Evolutionary conservation across 2,113 vertebrate genomes (phyloP).

Genomic region (Marmota monax): DNA sequence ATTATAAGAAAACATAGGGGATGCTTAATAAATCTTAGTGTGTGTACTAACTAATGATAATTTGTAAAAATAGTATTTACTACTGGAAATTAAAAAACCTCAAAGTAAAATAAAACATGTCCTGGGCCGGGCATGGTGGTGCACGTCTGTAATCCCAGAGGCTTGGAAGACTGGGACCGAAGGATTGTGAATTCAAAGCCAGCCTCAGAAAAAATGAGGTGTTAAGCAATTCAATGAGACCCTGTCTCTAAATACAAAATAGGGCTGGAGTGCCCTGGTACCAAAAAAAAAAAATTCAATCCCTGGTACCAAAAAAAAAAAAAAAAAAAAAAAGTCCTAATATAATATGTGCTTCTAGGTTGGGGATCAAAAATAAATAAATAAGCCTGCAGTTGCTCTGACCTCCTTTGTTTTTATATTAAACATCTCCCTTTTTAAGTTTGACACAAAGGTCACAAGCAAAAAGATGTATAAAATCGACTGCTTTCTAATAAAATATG

Average conservation of each 20-base stretch:
- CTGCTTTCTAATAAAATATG: not conserved
- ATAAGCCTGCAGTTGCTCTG: not conserved
- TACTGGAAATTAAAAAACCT: not conserved
- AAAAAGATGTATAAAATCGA: not conserved
- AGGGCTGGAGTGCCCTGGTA: too few relatives aligned
- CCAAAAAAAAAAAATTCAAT: too few relatives aligned
- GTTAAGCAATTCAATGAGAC: too few relatives aligned
- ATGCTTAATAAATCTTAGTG: not conserved
- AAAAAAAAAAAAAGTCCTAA: too few relatives aligned
- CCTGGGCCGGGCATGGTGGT: too few relatives aligned
- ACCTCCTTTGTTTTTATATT: not conserved
- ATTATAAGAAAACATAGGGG: not conserved
- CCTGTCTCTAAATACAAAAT: too few relatives aligned
- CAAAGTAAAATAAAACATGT: not conserved
- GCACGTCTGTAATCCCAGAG: too few relatives aligned
- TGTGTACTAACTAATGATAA: not conserved
- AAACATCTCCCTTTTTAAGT: conserved; percentile 4
- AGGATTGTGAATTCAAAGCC: too few relatives aligned
- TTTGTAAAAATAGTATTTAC: conserved; percentile 26
- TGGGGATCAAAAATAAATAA: not conserved
- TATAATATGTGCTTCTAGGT: not conserved
- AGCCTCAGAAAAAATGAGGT: too few relatives aligned
- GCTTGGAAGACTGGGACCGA: too few relatives aligned
- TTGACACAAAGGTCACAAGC: not conserved
- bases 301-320: too few relatives aligned